Conservation (phyloP, 2,888 invertebrate genomes). For the Drosophila histrio region DNA sequence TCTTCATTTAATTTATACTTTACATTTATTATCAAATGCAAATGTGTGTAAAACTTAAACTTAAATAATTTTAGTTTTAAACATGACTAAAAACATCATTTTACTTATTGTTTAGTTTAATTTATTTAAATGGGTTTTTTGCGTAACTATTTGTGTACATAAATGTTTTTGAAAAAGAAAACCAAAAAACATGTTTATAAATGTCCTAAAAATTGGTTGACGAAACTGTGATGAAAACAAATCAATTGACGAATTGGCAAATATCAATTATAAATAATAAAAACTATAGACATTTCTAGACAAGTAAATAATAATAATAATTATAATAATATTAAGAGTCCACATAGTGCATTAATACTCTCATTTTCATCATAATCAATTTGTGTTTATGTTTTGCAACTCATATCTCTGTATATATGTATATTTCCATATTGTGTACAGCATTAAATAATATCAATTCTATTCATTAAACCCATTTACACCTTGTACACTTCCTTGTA, state of each 20-base stretch:
- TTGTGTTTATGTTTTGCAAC: conserved; percentile 64
- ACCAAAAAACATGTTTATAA: conserved; percentile 38
- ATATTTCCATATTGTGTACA: conserved; percentile 56
- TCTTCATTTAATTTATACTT: conserved; percentile 24
- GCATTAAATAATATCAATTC: conserved; percentile 51
- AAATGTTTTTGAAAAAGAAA: conserved; percentile 40
- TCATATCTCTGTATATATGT: conserved; percentile 14
- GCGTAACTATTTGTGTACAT: conserved; percentile 63
- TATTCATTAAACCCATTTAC: conserved; percentile 29
- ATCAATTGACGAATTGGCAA: conserved; percentile 28
- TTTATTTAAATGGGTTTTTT: conserved; percentile 60
- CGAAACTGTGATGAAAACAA: conserved; percentile 8
- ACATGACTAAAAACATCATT: conserved; percentile 40
- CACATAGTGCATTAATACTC: conserved; percentile 17
- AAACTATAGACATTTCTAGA: conserved; percentile 34
- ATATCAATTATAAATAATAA: conserved; percentile 2
- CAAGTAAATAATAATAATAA: neutral
- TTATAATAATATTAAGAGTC: conserved; percentile 14
- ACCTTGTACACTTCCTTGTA: neutral
- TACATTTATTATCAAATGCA: conserved; percentile 38
- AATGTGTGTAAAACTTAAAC: conserved; percentile 51
- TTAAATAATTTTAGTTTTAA: conserved; percentile 40
- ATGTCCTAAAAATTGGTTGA: conserved; percentile 48
- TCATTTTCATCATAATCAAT: conserved; percentile 32
- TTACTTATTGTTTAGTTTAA: conserved; percentile 29